A percentile compares a stretch with the other conserved stretches of the same genome.
These are phyloP conservation scores for Parelbella ahira DNA, from an alignment of 2,888 invertebrate genomes.

Conservation along the genomic window DNA sequence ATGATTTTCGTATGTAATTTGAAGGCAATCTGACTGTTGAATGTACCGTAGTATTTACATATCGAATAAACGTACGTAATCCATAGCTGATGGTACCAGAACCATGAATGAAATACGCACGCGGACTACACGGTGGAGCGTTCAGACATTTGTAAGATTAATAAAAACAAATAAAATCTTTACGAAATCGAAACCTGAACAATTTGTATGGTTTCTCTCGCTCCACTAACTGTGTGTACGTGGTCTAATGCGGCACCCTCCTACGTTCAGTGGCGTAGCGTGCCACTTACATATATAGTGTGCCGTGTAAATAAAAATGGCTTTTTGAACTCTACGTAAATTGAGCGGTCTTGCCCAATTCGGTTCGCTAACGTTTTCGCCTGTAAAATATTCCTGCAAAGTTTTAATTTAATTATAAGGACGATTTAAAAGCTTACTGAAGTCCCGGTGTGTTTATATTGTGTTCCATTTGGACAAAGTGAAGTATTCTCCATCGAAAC, in stretches of 20 bases:
- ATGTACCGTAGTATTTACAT: too few relatives aligned
- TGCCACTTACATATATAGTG: slow-evolving; percentile 10
- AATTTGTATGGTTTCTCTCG: slow-evolving; percentile 1
- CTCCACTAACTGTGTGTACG: slow-evolving; percentile 7
- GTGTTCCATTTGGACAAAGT: too few relatives aligned
- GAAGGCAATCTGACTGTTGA: too few relatives aligned
- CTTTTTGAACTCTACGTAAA: slow-evolving; percentile 15
- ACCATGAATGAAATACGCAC: slow-evolving; percentile 14
- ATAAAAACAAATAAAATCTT: too few relatives aligned
- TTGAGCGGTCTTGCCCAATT: slow-evolving; percentile 17
- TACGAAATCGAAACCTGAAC: not conserved
- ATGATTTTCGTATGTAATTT: too few relatives aligned
- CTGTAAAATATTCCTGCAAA: too few relatives aligned
- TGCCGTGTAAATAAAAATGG: slow-evolving; percentile 10
- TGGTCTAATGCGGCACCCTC: not conserved
- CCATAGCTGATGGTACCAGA: not conserved
- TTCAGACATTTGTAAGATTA: slow-evolving; percentile 2
- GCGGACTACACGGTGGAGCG: not conserved
- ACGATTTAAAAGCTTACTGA: too few relatives aligned
- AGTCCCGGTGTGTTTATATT: too few relatives aligned
- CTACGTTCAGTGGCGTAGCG: slow-evolving; percentile 14
- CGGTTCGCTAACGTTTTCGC: slow-evolving; percentile 1
- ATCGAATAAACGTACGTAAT: too few relatives aligned
- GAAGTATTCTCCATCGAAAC: too few relatives aligned
- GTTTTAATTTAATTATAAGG: too few relatives aligned